Evolutionary conservation across 2,113 vertebrate species (phyloP), one percentile per base, ranked within the genome.

Genomic region (Glaucomys volans): DNA sequence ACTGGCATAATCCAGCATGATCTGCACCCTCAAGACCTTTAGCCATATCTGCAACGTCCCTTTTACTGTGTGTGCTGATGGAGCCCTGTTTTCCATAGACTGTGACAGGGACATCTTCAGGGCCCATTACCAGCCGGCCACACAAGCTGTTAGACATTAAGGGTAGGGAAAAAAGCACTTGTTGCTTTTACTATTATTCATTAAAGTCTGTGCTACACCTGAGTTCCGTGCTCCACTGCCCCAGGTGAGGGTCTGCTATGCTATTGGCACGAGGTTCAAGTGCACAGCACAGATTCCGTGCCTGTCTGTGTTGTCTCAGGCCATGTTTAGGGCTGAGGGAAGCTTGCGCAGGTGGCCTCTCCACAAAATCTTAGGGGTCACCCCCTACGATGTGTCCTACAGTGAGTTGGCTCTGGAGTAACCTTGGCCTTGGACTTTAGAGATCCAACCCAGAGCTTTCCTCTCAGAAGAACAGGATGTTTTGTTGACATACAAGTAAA

Each of bases 211-310:
- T 67, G 28, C 47, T 57, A 30, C 16, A 24, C 32, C 37, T 44
- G 17, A 59, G 64, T 54, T 52, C 17, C 59, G 16, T 24, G 64
- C 26, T 30, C n/a, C n/a, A 5, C 28, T 12, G 10, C 2, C 4
- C 26, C n/a, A 20, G 4, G 1, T 8, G 44, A 37, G 30, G 52
- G 9, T 40, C 69, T 30, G 40, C 8, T 24, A 28, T 42, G 28
- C n/a, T 47, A 47, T 26, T 22, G 13, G 11, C 28, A 8, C 28
- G 57, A 90, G 35, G 18, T 35, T 50, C 17, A 8, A 74, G 92
- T 0, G 47, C 72, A 54, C 12, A 28, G 44, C 5, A 1, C 0
- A 22, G 40, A 40, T 18, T 37, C 59, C 52, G 40, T 1, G 18
- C 26, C n/a, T 50, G 47, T 77, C 66, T 79, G 2, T 64, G 57